Conservation (phyloP, 2,797 vertebrate genomes). For the Xenopus petersii region DNA sequence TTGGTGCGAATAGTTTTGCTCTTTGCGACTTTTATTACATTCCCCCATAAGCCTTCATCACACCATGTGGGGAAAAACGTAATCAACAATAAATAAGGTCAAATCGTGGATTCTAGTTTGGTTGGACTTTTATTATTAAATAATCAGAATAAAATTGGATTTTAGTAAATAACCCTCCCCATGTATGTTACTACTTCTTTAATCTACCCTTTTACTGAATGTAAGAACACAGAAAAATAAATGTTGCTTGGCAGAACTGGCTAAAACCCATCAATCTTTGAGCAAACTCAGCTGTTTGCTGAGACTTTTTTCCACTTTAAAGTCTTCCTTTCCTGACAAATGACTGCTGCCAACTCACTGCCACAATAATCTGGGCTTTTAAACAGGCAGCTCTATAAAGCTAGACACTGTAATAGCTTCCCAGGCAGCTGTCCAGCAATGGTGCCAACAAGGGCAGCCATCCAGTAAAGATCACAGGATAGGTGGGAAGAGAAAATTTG, state of each 20-base stretch:
- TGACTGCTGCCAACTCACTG: constrained; percentile 2
- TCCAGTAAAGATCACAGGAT: not conserved
- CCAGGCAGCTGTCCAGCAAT: not conserved
- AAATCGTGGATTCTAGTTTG: too few species aligned
- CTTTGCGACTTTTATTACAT: too few species aligned
- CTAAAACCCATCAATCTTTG: not conserved
- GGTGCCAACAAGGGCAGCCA: not conserved
- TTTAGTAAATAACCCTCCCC: too few species aligned
- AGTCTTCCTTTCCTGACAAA: not conserved
- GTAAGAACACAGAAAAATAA: not conserved
- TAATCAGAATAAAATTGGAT: too few species aligned
- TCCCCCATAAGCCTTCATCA: too few species aligned
- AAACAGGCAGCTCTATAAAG: not conserved
- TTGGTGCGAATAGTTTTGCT: too few species aligned
- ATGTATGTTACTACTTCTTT: too few species aligned
- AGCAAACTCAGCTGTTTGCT: not conserved
- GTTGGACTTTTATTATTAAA: too few species aligned
- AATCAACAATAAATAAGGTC: too few species aligned
- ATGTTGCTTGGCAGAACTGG: not conserved
- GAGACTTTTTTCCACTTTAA: not conserved
- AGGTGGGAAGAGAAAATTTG: not conserved
- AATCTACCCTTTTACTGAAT: too few species aligned
- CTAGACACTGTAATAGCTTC: not conserved
- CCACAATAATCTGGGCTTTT: not conserved
- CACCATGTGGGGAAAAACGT: too few species aligned